Base-by-base conservation (phyloP, 1,140 invertebrate species). In the Drosophila bocki region DNA sequence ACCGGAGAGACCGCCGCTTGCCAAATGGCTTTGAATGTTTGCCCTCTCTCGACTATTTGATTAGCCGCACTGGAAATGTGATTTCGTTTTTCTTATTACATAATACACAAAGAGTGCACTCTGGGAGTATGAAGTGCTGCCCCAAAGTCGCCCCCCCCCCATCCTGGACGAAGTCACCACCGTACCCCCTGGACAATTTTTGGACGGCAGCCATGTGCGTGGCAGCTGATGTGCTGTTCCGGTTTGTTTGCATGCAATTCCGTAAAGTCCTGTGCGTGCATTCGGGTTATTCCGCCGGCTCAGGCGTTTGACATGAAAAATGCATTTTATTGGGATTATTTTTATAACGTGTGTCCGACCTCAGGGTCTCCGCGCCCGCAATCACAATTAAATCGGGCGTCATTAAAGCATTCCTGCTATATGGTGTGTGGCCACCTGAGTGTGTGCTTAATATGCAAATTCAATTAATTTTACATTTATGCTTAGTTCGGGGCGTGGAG, bases 241-340 rank as follows among this genome's bases (percentile, higher is more conserved):
- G 72, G 75, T 88, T 91, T 88, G 86, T 91, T 90, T 88, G 84
- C 85, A 69, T 88, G 85, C 85, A 90, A 88, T 88, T 88, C 78
- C 78, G 62, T 74, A 91, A 90, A 90, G 78, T 90, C 85, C 85
- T 90, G 85, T 91, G 86, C 85, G 85, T 90, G 85, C 85, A 90
- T 82, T 90, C 85, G 79, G 78, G 85, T 90, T 91, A 90, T 90
- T 90, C 85, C 85, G 69, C 63, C 85, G 74, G 85, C 85, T 90
- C 85, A 90, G 85, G 86, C 82, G 75, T 90, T 90, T 90, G 86
- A 90, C 85, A 90, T 90, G 85, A 90, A 90, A 90, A 90, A 90
- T 90, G 86, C 85, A 90, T 90, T 90, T 90, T 91, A 91, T 91
- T 82, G 86, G 85, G 86, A 90, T 90, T 90, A 90, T 90, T 90